These are phyloP conservation scores for Sipha maydis DNA, from an alignment of 2,888 invertebrate genomes.

Conservation along the genomic window DNA sequence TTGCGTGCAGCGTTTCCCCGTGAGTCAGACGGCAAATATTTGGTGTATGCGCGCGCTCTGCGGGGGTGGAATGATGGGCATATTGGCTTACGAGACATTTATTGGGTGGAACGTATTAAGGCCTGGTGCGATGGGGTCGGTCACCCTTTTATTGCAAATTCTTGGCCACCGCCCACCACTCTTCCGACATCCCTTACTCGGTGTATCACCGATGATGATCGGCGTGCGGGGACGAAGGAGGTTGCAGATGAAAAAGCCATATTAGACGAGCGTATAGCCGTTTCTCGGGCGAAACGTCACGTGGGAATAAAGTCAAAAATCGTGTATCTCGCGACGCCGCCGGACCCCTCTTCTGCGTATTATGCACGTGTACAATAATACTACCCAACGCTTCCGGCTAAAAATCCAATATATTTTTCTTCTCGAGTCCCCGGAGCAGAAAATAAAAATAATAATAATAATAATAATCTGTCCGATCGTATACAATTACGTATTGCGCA, in stretches of 20 bases:
- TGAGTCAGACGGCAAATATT: constrained; percentile 62
- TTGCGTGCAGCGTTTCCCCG: not conserved
- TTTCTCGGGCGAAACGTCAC: constrained; percentile 40
- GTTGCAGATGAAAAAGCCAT: not conserved
- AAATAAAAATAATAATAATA: not conserved
- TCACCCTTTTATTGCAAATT: constrained; percentile 61
- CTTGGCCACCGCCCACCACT: constrained; percentile 6
- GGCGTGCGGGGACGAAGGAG: not conserved
- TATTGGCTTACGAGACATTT: constrained; percentile 61
- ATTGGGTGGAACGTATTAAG: constrained; percentile 62
- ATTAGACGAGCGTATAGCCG: not conserved
- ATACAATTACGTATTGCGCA: no score
- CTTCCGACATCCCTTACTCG: not conserved
- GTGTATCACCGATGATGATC: not conserved
- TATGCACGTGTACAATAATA: not conserved
- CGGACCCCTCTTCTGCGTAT: not conserved
- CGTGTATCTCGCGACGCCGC: not conserved
- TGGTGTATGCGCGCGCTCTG: constrained; percentile 29
- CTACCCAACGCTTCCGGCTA: not conserved
- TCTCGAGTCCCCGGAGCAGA: not conserved
- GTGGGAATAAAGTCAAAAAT: constrained; percentile 59
- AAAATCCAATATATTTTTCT: not conserved
- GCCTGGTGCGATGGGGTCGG: constrained; percentile 57
- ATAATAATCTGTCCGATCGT: not conserved
- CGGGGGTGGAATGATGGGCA: constrained; percentile 51